Evolutionary conservation across 2,113 vertebrate species (phyloP), one percentile per base, ranked within the genome.

Genomic region (Galemys pyrenaicus): DNA sequence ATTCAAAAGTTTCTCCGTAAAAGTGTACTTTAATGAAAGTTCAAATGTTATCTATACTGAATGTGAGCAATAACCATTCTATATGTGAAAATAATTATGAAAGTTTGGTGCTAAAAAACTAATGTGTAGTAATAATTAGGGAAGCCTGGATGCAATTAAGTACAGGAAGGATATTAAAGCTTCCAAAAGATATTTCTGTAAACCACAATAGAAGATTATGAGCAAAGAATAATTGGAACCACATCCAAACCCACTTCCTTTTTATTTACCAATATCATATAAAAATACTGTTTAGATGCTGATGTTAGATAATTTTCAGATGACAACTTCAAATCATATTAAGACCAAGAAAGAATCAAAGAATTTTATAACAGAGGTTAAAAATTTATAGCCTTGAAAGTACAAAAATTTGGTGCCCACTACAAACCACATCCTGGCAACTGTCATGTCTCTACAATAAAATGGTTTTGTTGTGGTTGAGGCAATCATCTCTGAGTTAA

Each of bases 201-300:
- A 98, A 98, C 98, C 99, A 99, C 98, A 99, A 98, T 95, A 98
- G 98, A 99, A 97, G 97, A 97, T 94, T 97, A 97, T 94, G 97
- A 98, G 97, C 97, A 98, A 97, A 97, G 92, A 97, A 95, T 98
- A 98, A 99, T 97, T 98, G 97, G 96, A 98, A 98, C 98, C 98
- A 98, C 98, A 98, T 98, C 96, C 97, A 96, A 97, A 98, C 96
- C 98, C 98, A 98, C 98, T 99, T 99, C 98, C 98, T 98, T 97
- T 91, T 98, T 98, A 98, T 98, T 98, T 98, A 98, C 97, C 96
- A 98, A 97, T 98, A 98, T 97, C 98, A 98, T 98, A 96, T 98
- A 98, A 98, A 98, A 97, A 97, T 95, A 97, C 96, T 96, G 67
- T 97, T 97, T 98, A 98, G 95, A 98, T 98, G 97, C 97, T 98